A percentile compares a stretch with the other conserved stretches of the same genome.
phyloP scores from a whole-genome alignment of 2,888 invertebrate genomes.

The Andricus quercusramuli region DNA sequence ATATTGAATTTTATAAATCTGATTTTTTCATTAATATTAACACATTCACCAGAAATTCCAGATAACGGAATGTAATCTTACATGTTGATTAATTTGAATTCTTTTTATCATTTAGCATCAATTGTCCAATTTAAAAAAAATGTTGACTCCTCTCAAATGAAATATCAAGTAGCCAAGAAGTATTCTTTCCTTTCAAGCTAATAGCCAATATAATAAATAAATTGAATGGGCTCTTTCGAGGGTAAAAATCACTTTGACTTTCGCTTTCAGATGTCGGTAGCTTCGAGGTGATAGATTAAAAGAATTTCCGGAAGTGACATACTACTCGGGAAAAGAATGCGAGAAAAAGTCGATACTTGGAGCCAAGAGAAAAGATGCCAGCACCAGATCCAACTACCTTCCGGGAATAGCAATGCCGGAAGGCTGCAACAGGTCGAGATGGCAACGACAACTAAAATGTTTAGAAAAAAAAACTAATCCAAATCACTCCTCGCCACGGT shows the following conservation, averaged over 20 bases:
- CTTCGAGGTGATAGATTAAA: slow-evolving; percentile 6
- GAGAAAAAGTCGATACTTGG: not conserved
- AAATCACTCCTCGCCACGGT: not conserved
- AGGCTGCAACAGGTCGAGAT: slow-evolving; percentile 25
- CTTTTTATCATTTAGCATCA: too few relatives aligned
- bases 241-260: not conserved
- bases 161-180: too few relatives aligned
- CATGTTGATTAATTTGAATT: too few relatives aligned
- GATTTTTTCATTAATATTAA: too few relatives aligned
- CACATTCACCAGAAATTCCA: too few relatives aligned
- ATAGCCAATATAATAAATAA: too few relatives aligned
- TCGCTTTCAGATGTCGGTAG: not conserved
- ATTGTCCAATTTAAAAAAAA: too few relatives aligned
- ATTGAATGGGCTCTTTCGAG: too few relatives aligned
- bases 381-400: not conserved
- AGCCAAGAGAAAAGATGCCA: slow-evolving; percentile 6
- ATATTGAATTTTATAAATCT: too few relatives aligned
- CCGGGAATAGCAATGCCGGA: slow-evolving; percentile 3
- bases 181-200: too few relatives aligned
- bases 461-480: not conserved
- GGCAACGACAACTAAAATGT: not conserved
- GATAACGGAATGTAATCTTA: too few relatives aligned
- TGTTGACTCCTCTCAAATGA: too few relatives aligned
- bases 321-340: not conserved
- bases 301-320: not conserved